These are phyloP conservation scores for Bombyx mandarina DNA, from an alignment of 1,140 invertebrate genomes.

Conservation along the genomic window DNA sequence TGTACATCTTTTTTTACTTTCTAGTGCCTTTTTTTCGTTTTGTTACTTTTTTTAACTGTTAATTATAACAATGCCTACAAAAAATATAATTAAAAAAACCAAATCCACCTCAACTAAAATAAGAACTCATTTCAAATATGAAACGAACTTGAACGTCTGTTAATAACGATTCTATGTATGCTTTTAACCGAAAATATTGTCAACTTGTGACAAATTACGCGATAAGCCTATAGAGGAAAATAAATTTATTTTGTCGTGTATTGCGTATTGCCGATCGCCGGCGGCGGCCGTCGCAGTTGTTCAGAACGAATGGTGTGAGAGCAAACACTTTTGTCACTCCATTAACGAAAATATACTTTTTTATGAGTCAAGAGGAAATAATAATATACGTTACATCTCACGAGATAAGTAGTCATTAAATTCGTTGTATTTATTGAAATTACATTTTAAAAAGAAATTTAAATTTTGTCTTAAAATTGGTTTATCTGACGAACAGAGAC, in stretches of 20 bases:
- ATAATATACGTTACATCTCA: too few relatives aligned
- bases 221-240: constrained; percentile 38
- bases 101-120: not conserved
- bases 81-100: too few relatives aligned
- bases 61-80: too few relatives aligned
- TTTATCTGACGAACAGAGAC: too few relatives aligned
- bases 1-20: too few relatives aligned
- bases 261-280: constrained; percentile 6
- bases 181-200: constrained; percentile 44
- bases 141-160: not conserved
- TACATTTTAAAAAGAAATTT: too few relatives aligned
- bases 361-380: constrained; percentile 12
- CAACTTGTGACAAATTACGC: constrained; percentile 54
- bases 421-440: too few relatives aligned
- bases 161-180: constrained; percentile 28
- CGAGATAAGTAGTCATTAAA: too few relatives aligned
- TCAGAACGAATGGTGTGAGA: not conserved
- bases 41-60: too few relatives aligned
- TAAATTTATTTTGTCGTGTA: constrained; percentile 22
- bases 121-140: not conserved
- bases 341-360: constrained; percentile 1
- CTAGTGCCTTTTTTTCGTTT: too few relatives aligned
- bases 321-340: not conserved
- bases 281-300: not conserved
- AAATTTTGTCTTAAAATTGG: too few relatives aligned